Base-by-base conservation (phyloP, 2,113 vertebrate species). In the Otocyon megalotis region DNA sequence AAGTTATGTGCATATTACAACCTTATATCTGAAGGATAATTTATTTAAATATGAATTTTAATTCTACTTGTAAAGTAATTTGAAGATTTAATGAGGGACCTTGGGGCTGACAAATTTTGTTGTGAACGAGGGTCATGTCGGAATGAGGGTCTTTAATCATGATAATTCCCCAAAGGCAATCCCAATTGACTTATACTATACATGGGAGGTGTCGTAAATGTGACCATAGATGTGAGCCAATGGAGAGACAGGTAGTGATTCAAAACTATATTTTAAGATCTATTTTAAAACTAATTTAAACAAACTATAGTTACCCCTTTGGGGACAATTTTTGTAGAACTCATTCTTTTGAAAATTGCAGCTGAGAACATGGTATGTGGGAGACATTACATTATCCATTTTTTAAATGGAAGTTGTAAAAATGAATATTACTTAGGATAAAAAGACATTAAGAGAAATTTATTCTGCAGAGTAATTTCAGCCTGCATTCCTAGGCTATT, bases 251-350 rank as follows among this genome's bases (percentile, higher is more conserved):
- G 26, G 24, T 76, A 80, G 76, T 63, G 32, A 86, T 67, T 74
- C 28, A 83, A 87, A 94, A 63, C 12, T 22, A 35, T 48, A 79
- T n/a, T 94, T 93, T 88, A 19, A 83, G 93, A 90, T 82, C 54
- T 69, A 54, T 43, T 32, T 50, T 81, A 86, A 69, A 88, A 62
- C n/a, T 17, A 74, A 86, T 92, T 85, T 24, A 32, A 85, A 12
- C 13, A 88, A 93, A 87, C 90, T 86, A 93, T 37, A 77, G 90
- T 93, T 54, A 83, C n/a, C 63, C 32, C 13, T 83, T 87, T 60
- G 48, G 53, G 35, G 90, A 65, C 76, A 82, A 60, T 93, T 88
- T 94, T 93, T 92, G n/a, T 79, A 20, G 19, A 95, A 77, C 8
- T 48, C 72, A 82, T 65, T 43, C 48, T 82, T 83, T 79, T 71